Percentiles rank a stretch among this genome's conserved stretches.
Evolutionary conservation across 2,888 invertebrate species (phyloP).

Genomic region (Hipparchia sbordonii): DNA sequence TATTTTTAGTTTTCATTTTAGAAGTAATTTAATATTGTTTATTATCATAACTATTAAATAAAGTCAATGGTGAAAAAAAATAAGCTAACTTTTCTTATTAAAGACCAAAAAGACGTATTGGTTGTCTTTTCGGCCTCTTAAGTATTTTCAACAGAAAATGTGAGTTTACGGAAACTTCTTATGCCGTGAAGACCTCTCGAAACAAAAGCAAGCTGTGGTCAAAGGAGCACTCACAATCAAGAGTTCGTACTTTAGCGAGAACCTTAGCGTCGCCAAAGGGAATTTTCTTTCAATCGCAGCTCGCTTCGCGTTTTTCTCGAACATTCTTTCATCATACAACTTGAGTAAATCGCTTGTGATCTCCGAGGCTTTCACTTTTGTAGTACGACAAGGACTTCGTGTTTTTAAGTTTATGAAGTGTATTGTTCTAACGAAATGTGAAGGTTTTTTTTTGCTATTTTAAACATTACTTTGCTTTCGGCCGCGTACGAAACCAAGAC

Average conservation of each 20-base stretch:
- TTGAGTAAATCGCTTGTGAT: constrained; percentile 33
- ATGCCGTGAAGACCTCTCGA: constrained; percentile 22
- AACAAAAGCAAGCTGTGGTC: constrained; percentile 34
- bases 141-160: constrained; percentile 14
- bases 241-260: constrained; percentile 29
- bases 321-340: constrained; percentile 28
- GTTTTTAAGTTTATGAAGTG: constrained; percentile 1
- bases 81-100: not conserved
- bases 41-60: no score
- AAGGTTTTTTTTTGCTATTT: not conserved
- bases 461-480: not conserved
- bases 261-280: constrained; percentile 34
- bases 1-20: no score
- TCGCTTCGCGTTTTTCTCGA: constrained; percentile 31
- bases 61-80: not conserved
- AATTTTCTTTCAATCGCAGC: constrained; percentile 32
- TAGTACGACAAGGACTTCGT: constrained; percentile 1
- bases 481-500: no score
- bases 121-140: constrained; percentile 8
- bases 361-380: constrained; percentile 18
- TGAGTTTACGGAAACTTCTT: constrained; percentile 20
- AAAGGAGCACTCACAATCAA: constrained; percentile 36
- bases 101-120: not conserved
- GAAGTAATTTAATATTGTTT: no score
- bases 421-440: not conserved